Evolutionary conservation across 2,797 vertebrate genomes (phyloP).

Genomic region (Sebastes kiyomatsui): DNA sequence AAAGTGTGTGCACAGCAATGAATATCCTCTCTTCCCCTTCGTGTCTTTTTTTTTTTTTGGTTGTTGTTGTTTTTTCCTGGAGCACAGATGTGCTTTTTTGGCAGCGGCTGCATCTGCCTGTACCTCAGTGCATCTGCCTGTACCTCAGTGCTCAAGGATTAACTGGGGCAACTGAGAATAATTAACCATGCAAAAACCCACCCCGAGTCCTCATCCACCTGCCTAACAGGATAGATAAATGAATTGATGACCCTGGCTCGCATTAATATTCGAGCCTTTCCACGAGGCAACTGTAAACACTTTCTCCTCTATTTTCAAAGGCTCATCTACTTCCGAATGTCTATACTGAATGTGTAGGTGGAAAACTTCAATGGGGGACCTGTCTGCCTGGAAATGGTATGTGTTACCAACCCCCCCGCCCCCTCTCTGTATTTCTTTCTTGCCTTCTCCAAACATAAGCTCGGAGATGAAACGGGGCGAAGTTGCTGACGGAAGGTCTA

Average conservation of each 20-base stretch:
- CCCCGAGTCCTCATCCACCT: slow-evolving; percentile 68
- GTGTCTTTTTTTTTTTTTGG: slow-evolving; percentile 2
- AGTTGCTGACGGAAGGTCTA: slow-evolving; percentile 68
- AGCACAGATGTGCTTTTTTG: slow-evolving; percentile 80
- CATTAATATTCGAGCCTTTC: slow-evolving; percentile 64
- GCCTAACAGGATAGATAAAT: slow-evolving; percentile 68
- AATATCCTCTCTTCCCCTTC: slow-evolving; percentile 46
- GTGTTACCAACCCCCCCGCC: slow-evolving; percentile 12
- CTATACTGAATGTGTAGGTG: slow-evolving; percentile 48
- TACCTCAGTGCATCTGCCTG: slow-evolving; percentile 69
- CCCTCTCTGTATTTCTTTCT: neutral
- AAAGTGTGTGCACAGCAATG: slow-evolving; percentile 68
- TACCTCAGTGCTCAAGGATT: slow-evolving; percentile 74
- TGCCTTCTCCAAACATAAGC: slow-evolving; percentile 57
- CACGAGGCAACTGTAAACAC: slow-evolving; percentile 53
- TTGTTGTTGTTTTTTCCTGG: slow-evolving; percentile 5
- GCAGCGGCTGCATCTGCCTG: slow-evolving; percentile 73
- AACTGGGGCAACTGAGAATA: slow-evolving; percentile 78
- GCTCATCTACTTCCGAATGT: slow-evolving; percentile 26
- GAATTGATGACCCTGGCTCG: slow-evolving; percentile 49
- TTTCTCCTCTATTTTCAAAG: slow-evolving; percentile 58
- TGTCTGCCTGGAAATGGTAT: slow-evolving; percentile 40
- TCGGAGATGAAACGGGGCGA: slow-evolving; percentile 63
- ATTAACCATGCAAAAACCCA: slow-evolving; percentile 72
- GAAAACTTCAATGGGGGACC: slow-evolving; percentile 65